A percentile compares a stretch with the other conserved stretches of the same genome.
These are phyloP conservation scores for Malachius bipustulatus DNA, from an alignment of 2,888 invertebrate genomes.

Conservation along the genomic window DNA sequence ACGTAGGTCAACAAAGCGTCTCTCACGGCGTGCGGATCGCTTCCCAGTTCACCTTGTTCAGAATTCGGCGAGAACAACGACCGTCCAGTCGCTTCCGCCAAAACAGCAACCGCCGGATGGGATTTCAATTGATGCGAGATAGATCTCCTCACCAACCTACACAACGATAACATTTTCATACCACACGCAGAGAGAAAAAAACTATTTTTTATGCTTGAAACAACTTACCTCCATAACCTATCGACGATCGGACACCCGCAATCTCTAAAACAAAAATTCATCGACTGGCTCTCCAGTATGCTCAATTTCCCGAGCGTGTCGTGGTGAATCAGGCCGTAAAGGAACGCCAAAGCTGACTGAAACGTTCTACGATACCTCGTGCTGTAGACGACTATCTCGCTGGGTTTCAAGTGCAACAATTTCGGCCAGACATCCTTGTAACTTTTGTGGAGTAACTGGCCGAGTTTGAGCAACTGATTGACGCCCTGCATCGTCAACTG, in stretches of 20 bases:
- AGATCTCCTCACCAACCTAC: constrained; percentile 46
- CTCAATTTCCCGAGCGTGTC: constrained; percentile 54
- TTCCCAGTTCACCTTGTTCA: constrained; percentile 39
- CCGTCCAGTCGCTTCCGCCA: constrained; percentile 54
- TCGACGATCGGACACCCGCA: constrained; percentile 69
- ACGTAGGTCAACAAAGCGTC: constrained; percentile 76
- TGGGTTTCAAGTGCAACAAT: constrained; percentile 38
- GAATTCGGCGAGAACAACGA: constrained; percentile 56
- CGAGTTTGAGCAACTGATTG: constrained; percentile 70
- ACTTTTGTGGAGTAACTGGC: constrained; percentile 50
- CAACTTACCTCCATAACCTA: constrained; percentile 41
- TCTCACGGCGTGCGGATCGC: constrained; percentile 58
- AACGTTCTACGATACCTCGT: constrained; percentile 82
- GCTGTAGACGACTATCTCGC: constrained; percentile 60
- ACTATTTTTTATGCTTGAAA: background rate
- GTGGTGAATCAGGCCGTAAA: constrained; percentile 57
- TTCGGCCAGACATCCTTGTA: constrained; percentile 42
- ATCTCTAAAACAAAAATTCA: constrained; percentile 74
- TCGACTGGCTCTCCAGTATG: constrained; percentile 65
- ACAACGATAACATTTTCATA: too few species aligned
- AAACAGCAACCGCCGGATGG: constrained; percentile 60
- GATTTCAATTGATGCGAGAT: constrained; percentile 54
- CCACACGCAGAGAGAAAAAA: background rate
- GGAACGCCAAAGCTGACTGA: constrained; percentile 74
- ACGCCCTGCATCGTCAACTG: constrained; percentile 77